phyloP scores from a whole-genome alignment of 2,888 invertebrate genomes.

The Drosophila maculinotata region DNA sequence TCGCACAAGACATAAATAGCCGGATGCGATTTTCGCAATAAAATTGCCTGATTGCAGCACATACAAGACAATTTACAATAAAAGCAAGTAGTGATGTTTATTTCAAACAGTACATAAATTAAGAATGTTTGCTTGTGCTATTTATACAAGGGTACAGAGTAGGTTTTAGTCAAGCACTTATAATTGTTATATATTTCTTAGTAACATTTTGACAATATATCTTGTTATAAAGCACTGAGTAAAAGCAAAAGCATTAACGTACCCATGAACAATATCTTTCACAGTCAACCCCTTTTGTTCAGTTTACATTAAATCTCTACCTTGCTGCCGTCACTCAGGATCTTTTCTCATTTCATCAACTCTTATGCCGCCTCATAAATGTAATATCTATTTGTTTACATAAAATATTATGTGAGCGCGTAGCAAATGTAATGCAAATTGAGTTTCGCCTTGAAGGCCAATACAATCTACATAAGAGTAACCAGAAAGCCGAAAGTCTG shows the following conservation, averaged over 20 bases:
- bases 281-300: not conserved
- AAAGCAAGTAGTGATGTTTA: constrained; percentile 17
- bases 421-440: constrained; percentile 76
- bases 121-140: too few species aligned
- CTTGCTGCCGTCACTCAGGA: too few species aligned
- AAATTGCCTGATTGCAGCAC: constrained; percentile 4
- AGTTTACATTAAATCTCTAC: not conserved
- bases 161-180: too few species aligned
- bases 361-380: constrained; percentile 23
- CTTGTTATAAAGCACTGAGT: not conserved
- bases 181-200: too few species aligned
- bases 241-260: constrained; percentile 7
- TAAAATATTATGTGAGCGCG: constrained; percentile 50
- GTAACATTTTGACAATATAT: too few species aligned
- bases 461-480: constrained; percentile 39
- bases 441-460: constrained; percentile 58
- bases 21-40: constrained; percentile 17
- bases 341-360: too few species aligned
- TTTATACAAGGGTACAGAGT: too few species aligned
- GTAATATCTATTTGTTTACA: constrained; percentile 55
- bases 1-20: constrained; percentile 14
- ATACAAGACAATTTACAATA: constrained; percentile 28
- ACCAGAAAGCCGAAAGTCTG: constrained; percentile 31
- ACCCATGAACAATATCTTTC: too few species aligned
- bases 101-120: too few species aligned